Evolutionary conservation across 2,888 invertebrate genomes (phyloP), one percentile per base, ranked within the genome.

Genomic region (Nasonovia ribisnigri): DNA sequence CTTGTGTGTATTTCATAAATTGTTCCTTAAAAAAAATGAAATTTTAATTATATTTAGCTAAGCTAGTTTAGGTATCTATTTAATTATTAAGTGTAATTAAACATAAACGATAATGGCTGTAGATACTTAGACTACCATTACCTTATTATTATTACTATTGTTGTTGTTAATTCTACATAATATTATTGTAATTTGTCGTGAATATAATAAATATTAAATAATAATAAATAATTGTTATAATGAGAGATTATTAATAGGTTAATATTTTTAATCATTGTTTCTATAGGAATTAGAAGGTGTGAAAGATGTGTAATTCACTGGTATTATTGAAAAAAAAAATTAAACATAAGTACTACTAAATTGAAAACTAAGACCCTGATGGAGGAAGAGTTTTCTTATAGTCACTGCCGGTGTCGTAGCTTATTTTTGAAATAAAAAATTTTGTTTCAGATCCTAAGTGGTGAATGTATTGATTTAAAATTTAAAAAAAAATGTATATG

Each of bases 181-280:
- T n/a, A 88, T 88, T 92, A 46, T 91, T 92, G 88, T 92, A 92
- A 88, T 67, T 67, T 88, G 36, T 77, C 42, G 3, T 67, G 29
- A 84, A 87, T 77, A n/a, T 77, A 77, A 77, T 77, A 77, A n/a
- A n/a, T 77, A 77, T 36, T 77, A 77, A 67, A 91, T 77, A 84
- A 60, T 87, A 87, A 88, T 92, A 92, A 88, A 88, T 36, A 36
- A 92, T 92, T 88, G 48, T 88, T 88, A 42, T 88, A 24, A 67
- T 42, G 5, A 86, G 24, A 91, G 24, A 57, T 29, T 46, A 86
- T 57, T 57, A n/a, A 16, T 42, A 1, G 8, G 77, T 36, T 77
- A 36, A 36, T 77, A 20, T 36, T 77, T 77, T 77, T 20, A 36
- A 5, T 88, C 10, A 48, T 60, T 89, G 42, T 43, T 60, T 43